These are phyloP conservation scores for Myripristis murdjan DNA, from an alignment of 2,797 vertebrate species.

Conservation along the genomic window DNA sequence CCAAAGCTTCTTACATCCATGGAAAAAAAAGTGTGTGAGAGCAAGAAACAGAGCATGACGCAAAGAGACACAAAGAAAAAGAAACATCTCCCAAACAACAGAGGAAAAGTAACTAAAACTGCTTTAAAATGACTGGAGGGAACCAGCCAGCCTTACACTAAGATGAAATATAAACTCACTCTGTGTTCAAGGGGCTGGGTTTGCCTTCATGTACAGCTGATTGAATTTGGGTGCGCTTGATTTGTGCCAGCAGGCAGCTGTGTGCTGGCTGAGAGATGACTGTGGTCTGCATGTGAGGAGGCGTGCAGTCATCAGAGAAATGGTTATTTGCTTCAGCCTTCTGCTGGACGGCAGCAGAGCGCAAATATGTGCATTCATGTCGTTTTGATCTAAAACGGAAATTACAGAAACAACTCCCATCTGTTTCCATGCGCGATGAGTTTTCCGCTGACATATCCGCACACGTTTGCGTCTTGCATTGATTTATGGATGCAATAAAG, in stretches of 20 bases:
- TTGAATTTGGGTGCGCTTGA: slow-evolving; percentile 66
- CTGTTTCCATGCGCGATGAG: slow-evolving; percentile 86
- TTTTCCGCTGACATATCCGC: slow-evolving; percentile 84
- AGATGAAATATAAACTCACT: slow-evolving; percentile 28
- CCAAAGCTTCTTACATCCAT: no score
- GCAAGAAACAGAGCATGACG: not conserved
- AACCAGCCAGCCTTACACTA: not conserved
- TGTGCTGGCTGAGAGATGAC: slow-evolving; percentile 60
- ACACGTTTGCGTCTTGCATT: slow-evolving; percentile 77
- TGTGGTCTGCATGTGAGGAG: slow-evolving; percentile 48
- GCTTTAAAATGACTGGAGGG: not conserved
- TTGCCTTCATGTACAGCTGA: slow-evolving; percentile 58
- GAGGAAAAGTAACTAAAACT: not conserved
- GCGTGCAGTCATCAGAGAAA: slow-evolving; percentile 62
- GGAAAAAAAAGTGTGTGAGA: not conserved
- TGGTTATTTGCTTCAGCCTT: slow-evolving; percentile 83
- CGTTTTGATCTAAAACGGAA: slow-evolving; percentile 87
- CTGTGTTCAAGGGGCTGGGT: slow-evolving; percentile 36
- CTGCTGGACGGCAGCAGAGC: slow-evolving; percentile 73
- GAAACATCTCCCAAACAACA: not conserved
- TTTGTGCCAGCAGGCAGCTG: slow-evolving; percentile 68
- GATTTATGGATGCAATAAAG: slow-evolving; percentile 78
- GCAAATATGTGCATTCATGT: slow-evolving; percentile 79
- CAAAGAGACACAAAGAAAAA: not conserved
- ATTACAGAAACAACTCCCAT: slow-evolving; percentile 88